Evolutionary conservation across 2,888 invertebrate genomes (phyloP).

Genomic region (Dasypolia templi): DNA sequence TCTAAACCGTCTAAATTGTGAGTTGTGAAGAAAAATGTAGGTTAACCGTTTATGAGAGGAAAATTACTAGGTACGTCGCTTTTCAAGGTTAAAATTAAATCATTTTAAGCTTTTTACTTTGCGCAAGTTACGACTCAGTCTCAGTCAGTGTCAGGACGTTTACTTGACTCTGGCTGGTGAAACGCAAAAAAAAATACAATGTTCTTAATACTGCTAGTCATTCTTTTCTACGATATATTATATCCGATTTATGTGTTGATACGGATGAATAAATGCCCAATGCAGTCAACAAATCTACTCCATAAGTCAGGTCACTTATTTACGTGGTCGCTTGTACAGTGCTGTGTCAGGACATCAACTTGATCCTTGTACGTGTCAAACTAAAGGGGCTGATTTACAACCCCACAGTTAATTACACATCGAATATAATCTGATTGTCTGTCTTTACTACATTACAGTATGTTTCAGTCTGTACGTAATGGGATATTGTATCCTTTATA

Average conservation of each 20-base stretch:
- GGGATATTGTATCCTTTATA: slow-evolving; percentile 1
- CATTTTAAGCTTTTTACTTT: slow-evolving; percentile 36
- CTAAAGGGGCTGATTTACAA: slow-evolving; percentile 59
- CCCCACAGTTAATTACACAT: slow-evolving; percentile 54
- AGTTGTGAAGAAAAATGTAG: slow-evolving; percentile 33
- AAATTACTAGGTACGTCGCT: slow-evolving; percentile 25
- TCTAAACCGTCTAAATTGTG: slow-evolving; percentile 20
- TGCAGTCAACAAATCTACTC: neutral
- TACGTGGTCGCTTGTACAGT: slow-evolving; percentile 18
- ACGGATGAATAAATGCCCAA: neutral
- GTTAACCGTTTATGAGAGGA: slow-evolving; percentile 4
- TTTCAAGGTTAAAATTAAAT: slow-evolving; percentile 33
- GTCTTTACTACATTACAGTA: slow-evolving; percentile 53
- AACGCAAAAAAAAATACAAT: neutral
- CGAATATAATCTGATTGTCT: slow-evolving; percentile 54
- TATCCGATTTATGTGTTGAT: too few relatives aligned
- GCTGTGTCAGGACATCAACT: slow-evolving; percentile 51
- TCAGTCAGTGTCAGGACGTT: too few relatives aligned
- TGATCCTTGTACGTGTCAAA: slow-evolving; percentile 61
- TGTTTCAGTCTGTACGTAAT: slow-evolving; percentile 19
- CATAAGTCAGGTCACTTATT: slow-evolving; percentile 13
- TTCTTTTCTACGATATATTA: too few relatives aligned
- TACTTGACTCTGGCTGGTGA: neutral
- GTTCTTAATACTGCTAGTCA: neutral
- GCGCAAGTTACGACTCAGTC: slow-evolving; percentile 6